Conservation (phyloP, 2,888 invertebrate species). For the Xestia c-nigrum region DNA sequence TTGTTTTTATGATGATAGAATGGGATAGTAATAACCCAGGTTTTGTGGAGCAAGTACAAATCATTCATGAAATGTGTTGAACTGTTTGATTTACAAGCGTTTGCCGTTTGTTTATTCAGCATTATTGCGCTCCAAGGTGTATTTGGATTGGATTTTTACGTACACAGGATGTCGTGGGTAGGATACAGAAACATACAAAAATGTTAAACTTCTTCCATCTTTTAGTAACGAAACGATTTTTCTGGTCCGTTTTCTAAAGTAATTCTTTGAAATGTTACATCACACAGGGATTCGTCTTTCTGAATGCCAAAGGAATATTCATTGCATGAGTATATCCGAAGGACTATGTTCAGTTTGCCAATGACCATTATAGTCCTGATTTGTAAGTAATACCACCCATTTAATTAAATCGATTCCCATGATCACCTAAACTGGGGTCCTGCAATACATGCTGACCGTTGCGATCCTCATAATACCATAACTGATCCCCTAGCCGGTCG, state of each 20-base stretch:
- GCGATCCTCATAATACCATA: conserved; percentile 47
- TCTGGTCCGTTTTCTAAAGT: background rate
- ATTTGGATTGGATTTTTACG: conserved; percentile 63
- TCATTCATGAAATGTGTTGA: conserved; percentile 82
- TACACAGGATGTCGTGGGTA: conserved; percentile 48
- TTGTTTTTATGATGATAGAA: conserved; percentile 49
- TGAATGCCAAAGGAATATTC: conserved; percentile 1
- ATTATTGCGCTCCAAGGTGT: conserved; percentile 73
- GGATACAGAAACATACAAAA: conserved; percentile 20
- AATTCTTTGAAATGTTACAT: conserved; percentile 31
- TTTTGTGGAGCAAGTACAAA: conserved; percentile 81
- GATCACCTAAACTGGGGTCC: conserved; percentile 15
- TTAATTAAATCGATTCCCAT: conserved; percentile 15
- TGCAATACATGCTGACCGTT: conserved; percentile 26
- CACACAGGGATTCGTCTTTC: background rate
- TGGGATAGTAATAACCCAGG: conserved; percentile 66
- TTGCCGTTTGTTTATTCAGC: conserved; percentile 70
- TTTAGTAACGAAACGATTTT: conserved; percentile 19
- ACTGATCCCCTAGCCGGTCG: conserved; percentile 42
- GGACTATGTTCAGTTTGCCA: background rate
- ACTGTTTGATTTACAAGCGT: conserved; percentile 75
- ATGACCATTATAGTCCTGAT: background rate
- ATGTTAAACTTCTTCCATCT: conserved; percentile 29
- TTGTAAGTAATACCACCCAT: conserved; percentile 3
- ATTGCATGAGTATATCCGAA: conserved; percentile 2